Evolutionary conservation across 2,888 invertebrate species (phyloP), one percentile per base, ranked within the genome.

Genomic region (Escarpia spicata): DNA sequence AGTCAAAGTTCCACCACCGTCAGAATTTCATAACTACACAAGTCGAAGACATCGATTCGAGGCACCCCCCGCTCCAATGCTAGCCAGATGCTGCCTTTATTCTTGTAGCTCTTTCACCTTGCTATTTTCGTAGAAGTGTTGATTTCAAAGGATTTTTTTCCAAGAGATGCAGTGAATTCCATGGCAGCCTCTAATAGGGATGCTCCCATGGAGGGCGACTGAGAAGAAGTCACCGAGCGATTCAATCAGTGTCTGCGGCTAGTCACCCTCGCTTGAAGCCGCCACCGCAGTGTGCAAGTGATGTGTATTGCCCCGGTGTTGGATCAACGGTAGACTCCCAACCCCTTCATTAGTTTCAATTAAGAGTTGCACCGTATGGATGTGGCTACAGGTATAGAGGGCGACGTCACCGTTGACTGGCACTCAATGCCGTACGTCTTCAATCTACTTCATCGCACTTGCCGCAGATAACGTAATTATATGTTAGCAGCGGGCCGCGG

Each of bases 331-430:
- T 75, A 6, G 75, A 26, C 75, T 75, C 75, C 26, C 75, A 26
- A 75, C 75, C 75, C 75, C 75, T 75, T 75, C 75, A 75, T 75
- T 75, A 75, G 75, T 75, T 75, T 75, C 75, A 75, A 75, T 75
- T 75, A 75, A 75, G 75, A 75, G 75, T 75, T 26, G 75, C 75
- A 75, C 75, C 75, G 75, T 75, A 75, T 75, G 75, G 75, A 26
- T 75, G 75, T 75, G 75, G 75, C 75, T 75, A 75, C 75, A 75
- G 26, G 75, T 75, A 75, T 26, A 26, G 26, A 75, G n/a, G 75
- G 6, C 75, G 19, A 6, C 75, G 75, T 75, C 75, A 26, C 75
- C 15, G 75, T 75, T 4, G 75, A 75, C 75, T 75, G 75, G 26
- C 75, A 26, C 75, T 75, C 26, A 75, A 75, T 26, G n/a, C 75